Evolutionary conservation across 2,888 invertebrate genomes (phyloP).

Genomic region (Ectemnius lituratus): DNA sequence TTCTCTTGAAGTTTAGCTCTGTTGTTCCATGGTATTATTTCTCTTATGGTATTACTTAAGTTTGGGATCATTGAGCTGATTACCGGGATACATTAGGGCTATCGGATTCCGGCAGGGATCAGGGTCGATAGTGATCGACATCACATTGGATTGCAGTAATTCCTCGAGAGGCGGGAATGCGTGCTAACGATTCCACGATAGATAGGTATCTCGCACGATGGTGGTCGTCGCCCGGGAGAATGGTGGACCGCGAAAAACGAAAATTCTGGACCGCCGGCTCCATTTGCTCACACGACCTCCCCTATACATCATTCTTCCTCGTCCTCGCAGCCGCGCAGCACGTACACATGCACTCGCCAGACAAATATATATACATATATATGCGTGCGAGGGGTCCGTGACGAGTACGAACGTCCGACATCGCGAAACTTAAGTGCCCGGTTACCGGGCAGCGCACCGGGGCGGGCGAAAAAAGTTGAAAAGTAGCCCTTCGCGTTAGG

Average conservation of each 20-base stretch:
- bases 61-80: too few relatives aligned
- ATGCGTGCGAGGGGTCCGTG: conserved; percentile 27
- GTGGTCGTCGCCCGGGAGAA: conserved; percentile 53
- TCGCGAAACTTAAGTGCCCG: conserved; percentile 31
- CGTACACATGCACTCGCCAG: conserved; percentile 12
- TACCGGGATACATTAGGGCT: conserved; percentile 10
- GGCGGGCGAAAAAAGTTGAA: conserved; percentile 66
- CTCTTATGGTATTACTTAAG: too few relatives aligned
- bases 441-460: conserved; percentile 21
- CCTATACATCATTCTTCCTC: conserved; percentile 58
- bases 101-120: background rate
- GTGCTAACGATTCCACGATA: conserved; percentile 43
- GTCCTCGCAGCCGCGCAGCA: background rate
- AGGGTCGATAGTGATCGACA: conserved; percentile 33
- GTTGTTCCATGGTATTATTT: too few relatives aligned
- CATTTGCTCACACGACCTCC: conserved; percentile 40
- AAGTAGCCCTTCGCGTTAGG: conserved; percentile 62
- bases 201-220: conserved; percentile 64
- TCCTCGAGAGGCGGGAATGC: conserved; percentile 50
- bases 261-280: conserved; percentile 55
- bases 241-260: conserved; percentile 54
- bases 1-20: too few relatives aligned
- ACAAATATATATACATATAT: conserved; percentile 21
- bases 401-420: conserved; percentile 36
- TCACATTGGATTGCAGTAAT: conserved; percentile 11